Base-by-base conservation (phyloP, 2,797 vertebrate species). In the Gymnothorax javanicus region DNA sequence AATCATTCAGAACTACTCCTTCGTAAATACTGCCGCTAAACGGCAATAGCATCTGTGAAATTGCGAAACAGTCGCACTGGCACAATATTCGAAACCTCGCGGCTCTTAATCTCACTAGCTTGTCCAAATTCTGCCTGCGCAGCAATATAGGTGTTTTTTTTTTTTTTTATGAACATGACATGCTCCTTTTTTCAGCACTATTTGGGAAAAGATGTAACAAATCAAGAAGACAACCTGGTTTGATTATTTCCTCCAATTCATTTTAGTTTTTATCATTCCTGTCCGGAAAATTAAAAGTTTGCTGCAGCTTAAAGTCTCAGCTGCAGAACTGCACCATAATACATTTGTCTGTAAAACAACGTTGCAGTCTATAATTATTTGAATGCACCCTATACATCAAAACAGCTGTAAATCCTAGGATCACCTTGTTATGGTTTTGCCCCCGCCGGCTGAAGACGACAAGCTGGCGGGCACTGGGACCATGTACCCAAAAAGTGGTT, bases 271-370 rank as follows among this genome's bases (percentile, higher is more conserved):
- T 8, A 50, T 50, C 33, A 7, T 62, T 75, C 17, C 81, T 54
- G 52, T 57, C 62, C 81, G 50, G 43, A 67, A 50, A 86, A 71
- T 82, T n/a, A 25, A 57, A 15, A 54, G 23, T 86, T 77, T 50
- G 0, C 12, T 25, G 67, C 67, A 71, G 25, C n/a, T 71, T n/a
- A 12, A 27, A 43, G 33, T 13, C 27, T 43, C 71, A 85, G 73
- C 15, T 5, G 3, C 20, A 58, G 71, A 86, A 58, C 81, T 89
- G 85, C 27, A 25, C 86, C 8, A 33, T 86, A 81, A 92, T 86
- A 88, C 88, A 52, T 88, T 84, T 86, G 90, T 89, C 89, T 15
- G 13, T 54, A 17, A 54, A 89, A 27, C 91, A 93, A 93, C 94
- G 94, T 43, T 43, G 2, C 33, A 43, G 33, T 43, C 33, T 43